Evolutionary conservation across 2,797 vertebrate species (phyloP).

Genomic region (Chaenodraco wilsoni): DNA sequence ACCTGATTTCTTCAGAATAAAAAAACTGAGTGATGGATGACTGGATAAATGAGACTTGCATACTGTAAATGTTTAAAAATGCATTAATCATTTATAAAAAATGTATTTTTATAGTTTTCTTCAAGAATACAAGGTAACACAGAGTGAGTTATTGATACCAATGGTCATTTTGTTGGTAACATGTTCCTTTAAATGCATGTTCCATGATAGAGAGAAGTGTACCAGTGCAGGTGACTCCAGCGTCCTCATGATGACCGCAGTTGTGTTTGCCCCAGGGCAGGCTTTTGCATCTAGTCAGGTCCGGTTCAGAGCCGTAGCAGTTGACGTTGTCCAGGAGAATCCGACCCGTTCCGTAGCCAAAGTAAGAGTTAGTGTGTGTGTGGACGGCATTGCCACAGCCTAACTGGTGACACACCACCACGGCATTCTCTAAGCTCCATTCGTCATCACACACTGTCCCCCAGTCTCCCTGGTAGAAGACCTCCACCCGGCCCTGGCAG

Average conservation of each 20-base stretch:
- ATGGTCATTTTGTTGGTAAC: too few species aligned
- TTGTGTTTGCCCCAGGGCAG: constrained; percentile 96
- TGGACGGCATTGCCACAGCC: constrained; percentile 86
- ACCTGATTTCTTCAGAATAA: too few species aligned
- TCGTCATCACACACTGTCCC: constrained; percentile 97
- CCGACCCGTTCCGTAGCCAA: constrained; percentile 90
- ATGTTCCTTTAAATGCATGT: background rate
- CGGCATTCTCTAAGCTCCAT: constrained; percentile 88
- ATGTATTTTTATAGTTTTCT: too few species aligned
- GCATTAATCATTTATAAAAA: too few species aligned
- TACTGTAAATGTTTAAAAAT: too few species aligned
- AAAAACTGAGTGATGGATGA: too few species aligned
- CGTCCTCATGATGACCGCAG: constrained; percentile 96
- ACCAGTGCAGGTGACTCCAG: constrained; percentile 92
- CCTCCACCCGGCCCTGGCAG: constrained; percentile 94
- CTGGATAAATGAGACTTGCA: too few species aligned
- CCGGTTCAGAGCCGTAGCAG: constrained; percentile 86
- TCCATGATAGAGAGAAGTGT: constrained; percentile 7
- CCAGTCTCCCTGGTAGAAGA: constrained; percentile 90
- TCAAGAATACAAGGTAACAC: too few species aligned
- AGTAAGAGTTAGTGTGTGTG: constrained; percentile 89
- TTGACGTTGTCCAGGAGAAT: constrained; percentile 95
- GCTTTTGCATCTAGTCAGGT: constrained; percentile 85
- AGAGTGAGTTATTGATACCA: too few species aligned
- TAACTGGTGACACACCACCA: constrained; percentile 91